phyloP scores from a whole-genome alignment of 2,888 invertebrate species.

The Polydrusus tereticollis region DNA sequence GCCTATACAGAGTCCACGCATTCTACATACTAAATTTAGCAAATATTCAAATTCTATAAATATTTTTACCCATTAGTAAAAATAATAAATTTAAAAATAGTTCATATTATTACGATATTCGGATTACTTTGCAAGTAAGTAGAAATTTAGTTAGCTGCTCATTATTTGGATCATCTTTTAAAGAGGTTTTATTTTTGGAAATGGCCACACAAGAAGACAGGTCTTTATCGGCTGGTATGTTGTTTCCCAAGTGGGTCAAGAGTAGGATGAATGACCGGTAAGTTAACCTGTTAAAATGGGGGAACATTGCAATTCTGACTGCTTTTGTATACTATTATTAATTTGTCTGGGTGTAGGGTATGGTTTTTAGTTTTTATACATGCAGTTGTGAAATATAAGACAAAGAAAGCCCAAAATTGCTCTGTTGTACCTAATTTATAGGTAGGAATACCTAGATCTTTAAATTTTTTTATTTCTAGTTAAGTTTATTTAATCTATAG shows the following conservation, averaged over 20 bases:
- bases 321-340: too few species aligned
- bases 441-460: too few species aligned
- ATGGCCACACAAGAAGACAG: constrained; percentile 69
- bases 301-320: too few species aligned
- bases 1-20: not conserved
- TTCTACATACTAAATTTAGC: constrained; percentile 41
- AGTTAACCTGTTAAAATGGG: constrained; percentile 43
- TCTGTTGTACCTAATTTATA: too few species aligned
- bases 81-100: not conserved
- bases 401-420: too few species aligned
- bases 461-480: too few species aligned
- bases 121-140: not conserved
- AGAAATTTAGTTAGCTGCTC: not conserved
- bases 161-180: not conserved
- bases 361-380: too few species aligned
- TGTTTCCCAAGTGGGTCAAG: constrained; percentile 83
- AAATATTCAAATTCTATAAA: constrained; percentile 40
- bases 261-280: constrained; percentile 73
- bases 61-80: not conserved
- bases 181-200: not conserved
- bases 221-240: constrained; percentile 74
- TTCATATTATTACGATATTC: not conserved
- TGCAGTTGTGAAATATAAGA: too few species aligned
- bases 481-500: too few species aligned
- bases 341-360: too few species aligned